phyloP scores from a whole-genome alignment of 2,113 vertebrate genomes.

The Bufo bufo region DNA sequence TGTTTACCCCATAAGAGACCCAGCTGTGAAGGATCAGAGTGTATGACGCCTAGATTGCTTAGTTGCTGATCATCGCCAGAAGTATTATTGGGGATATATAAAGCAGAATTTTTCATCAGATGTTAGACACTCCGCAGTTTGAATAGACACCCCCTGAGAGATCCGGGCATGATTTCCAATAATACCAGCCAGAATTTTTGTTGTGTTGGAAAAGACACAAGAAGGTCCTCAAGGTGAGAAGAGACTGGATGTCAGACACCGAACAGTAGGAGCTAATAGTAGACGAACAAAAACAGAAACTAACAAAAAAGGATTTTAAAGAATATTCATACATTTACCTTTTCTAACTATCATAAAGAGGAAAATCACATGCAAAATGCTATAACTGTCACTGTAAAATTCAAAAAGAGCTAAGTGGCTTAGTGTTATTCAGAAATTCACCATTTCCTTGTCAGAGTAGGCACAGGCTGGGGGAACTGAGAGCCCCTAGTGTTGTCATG shows the following conservation, averaged over 20 bases:
- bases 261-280: conserved; percentile 19
- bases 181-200: conserved; percentile 19
- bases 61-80: conserved; percentile 35
- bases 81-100: conserved; percentile 41
- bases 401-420: too few species aligned
- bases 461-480: too few species aligned
- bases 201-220: conserved; percentile 30
- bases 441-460: too few species aligned
- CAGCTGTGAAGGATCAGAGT: conserved; percentile 51
- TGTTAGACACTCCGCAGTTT: conserved; percentile 43
- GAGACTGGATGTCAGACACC: conserved; percentile 34
- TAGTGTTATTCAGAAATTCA: too few species aligned
- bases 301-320: conserved; percentile 31
- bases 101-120: conserved; percentile 40
- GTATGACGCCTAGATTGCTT: conserved; percentile 11
- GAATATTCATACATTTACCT: not conserved
- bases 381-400: too few species aligned
- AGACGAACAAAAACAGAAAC: conserved; percentile 35
- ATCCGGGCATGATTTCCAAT: conserved; percentile 35
- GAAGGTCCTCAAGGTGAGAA: conserved; percentile 27
- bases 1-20: conserved; percentile 48
- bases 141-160: conserved; percentile 40
- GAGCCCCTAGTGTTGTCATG: too few species aligned
- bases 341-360: not conserved
- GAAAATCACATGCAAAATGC: not conserved